These are phyloP conservation scores for Sardina pilchardus DNA, from an alignment of 2,113 vertebrate genomes.

Conservation along the genomic window DNA sequence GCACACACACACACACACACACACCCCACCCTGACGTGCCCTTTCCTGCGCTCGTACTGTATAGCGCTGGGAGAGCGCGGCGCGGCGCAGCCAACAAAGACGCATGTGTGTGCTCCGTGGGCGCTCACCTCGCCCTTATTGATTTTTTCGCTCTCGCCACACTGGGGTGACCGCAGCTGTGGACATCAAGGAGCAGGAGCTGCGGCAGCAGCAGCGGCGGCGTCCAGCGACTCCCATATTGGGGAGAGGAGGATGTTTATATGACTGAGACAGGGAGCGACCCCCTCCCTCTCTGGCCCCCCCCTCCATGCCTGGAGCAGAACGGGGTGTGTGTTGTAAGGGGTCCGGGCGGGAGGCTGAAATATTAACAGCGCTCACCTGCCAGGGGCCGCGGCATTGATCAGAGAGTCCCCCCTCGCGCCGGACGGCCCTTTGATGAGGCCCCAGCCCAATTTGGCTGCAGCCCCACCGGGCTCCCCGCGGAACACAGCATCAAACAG, in stretches of 20 bases:
- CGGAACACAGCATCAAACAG: constrained; percentile 55
- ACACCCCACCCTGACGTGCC: not conserved
- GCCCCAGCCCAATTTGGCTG: constrained; percentile 56
- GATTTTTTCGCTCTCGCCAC: not conserved
- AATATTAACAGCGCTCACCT: constrained; percentile 57
- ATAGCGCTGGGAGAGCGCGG: not conserved
- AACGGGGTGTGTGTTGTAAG: too few relatives aligned
- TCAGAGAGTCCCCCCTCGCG: constrained; percentile 45
- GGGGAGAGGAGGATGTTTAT: not conserved
- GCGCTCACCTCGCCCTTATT: not conserved
- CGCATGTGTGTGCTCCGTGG: not conserved
- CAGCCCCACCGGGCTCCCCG: constrained; percentile 51
- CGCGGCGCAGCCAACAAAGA: not conserved
- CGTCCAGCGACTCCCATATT: not conserved
- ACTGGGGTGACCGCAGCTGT: not conserved
- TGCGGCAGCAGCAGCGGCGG: not conserved
- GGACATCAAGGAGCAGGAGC: not conserved
- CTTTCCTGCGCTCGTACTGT: not conserved
- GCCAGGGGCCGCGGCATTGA: constrained; percentile 52
- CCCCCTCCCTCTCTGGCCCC: too few relatives aligned
- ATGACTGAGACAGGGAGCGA: not conserved
- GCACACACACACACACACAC: too few relatives aligned
- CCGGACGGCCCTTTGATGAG: constrained; percentile 61
- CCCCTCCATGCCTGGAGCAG: too few relatives aligned
- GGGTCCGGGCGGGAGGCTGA: constrained; percentile 22